These are phyloP conservation scores for Reinhardtius hippoglossoides DNA, from an alignment of 2,113 vertebrate species.

Conservation along the genomic window DNA sequence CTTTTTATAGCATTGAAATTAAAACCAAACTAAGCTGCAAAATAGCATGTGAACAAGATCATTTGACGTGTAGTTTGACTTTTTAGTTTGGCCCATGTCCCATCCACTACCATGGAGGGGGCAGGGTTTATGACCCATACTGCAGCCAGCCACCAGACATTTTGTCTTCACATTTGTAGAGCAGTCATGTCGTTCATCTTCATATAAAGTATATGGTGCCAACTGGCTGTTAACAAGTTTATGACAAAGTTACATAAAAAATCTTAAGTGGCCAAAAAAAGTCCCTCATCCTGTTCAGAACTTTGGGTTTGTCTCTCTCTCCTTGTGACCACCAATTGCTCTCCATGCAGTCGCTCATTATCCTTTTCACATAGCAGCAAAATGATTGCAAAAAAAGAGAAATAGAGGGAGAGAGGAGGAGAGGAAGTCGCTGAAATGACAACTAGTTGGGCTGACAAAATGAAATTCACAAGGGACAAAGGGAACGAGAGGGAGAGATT, in stretches of 20 bases:
- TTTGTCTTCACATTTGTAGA: too few relatives aligned
- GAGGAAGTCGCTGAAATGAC: conserved; percentile 44
- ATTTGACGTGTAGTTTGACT: background rate
- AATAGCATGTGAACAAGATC: background rate
- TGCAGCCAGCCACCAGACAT: too few relatives aligned
- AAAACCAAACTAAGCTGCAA: too few relatives aligned
- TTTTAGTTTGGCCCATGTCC: background rate
- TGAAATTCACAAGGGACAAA: conserved; percentile 59
- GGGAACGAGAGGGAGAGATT: conserved; percentile 24
- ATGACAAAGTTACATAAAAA: background rate
- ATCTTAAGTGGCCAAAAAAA: background rate
- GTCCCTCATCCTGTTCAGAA: background rate
- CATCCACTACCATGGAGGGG: too few relatives aligned
- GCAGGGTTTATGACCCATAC: too few relatives aligned
- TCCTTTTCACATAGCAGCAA: conserved; percentile 47
- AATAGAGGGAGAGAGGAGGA: conserved; percentile 16
- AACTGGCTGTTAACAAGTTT: background rate
- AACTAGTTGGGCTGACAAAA: conserved; percentile 60
- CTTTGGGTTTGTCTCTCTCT: background rate
- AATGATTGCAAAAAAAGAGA: conserved; percentile 14
- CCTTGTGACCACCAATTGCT: conserved; percentile 31
- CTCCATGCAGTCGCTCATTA: conserved; percentile 56
- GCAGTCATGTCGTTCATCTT: too few relatives aligned
- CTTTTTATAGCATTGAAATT: too few relatives aligned
- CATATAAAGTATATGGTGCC: background rate